These are phyloP conservation scores for Caenorhabditis brenneri DNA, from an alignment of 1,140 invertebrate genomes.

Conservation along the genomic window DNA sequence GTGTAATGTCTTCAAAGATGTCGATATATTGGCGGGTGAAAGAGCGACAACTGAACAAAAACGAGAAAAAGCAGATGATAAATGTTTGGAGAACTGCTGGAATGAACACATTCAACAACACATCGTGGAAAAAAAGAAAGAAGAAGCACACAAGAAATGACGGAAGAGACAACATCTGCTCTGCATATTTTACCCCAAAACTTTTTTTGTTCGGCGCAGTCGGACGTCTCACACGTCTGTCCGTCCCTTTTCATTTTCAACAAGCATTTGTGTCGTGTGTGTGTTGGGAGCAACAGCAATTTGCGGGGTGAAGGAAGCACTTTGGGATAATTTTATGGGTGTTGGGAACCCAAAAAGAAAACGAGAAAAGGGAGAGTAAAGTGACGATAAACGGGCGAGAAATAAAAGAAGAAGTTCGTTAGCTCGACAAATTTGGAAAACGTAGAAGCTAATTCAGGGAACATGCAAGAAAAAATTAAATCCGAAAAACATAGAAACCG, in stretches of 20 bases:
- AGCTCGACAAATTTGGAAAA: not conserved
- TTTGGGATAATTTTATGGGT: constrained; percentile 42
- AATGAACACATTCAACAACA: constrained; percentile 4
- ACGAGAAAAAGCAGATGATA: constrained; percentile 1
- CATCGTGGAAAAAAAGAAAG: not conserved
- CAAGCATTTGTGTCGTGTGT: no score
- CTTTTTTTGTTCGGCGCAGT: not conserved
- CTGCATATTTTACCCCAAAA: constrained; percentile 24
- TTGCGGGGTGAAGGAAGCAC: constrained; percentile 31
- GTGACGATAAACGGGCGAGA: not conserved
- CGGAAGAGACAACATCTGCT: constrained; percentile 5
- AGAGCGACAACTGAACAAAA: not conserved
- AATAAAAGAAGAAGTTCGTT: not conserved
- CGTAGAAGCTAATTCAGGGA: not conserved
- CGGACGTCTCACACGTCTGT: not conserved
- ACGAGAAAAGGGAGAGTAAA: not conserved
- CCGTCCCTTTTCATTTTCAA: constrained; percentile 28
- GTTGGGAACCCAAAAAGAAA: no score
- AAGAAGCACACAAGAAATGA: not conserved
- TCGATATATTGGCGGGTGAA: not conserved
- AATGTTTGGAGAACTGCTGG: not conserved
- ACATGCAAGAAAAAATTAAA: no score
- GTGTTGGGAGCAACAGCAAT: no score
- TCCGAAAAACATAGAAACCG: no score
- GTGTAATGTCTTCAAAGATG: not conserved